Evolutionary conservation across 2,113 vertebrate species (phyloP), one percentile per base, ranked within the genome.

Genomic region (Motacilla tschutschensis): DNA sequence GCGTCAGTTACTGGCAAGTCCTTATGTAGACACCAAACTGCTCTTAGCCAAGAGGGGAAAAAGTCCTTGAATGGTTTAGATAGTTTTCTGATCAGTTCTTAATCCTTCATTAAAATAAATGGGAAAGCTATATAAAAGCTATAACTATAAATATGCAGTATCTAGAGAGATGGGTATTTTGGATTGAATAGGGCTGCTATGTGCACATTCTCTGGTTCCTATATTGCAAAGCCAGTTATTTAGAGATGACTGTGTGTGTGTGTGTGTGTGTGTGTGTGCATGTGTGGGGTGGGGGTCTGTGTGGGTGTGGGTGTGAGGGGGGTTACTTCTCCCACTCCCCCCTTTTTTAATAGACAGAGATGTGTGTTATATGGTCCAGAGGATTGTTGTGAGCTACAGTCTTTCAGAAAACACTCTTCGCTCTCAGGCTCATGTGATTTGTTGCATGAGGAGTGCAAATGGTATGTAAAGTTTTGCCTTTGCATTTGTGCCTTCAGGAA

Each of bases 61-160:
- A 91, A 92, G 75, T 93, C 94, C 89, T 87, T 85, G 91, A 89
- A 93, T 93, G 88, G 84, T 94, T 95, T 43, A 92, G 86, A 93
- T 95, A 77, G 50, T 90, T 96, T 80, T 92, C 91, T 93, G 85
- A 94, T 92, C 93, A 81, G 92, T 91, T 94, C 90, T 88, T 94
- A 94, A 93, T 92, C 93, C 94, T 91, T 87, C 84, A 85, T 95
- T 89, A 87, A 95, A 94, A 94, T 92, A 93, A 92, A 90, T 43
- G 53, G 66, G 84, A 90, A 94, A 92, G 87, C 54, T 55, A 55
- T 55, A 55, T 33, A 55, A 55, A 55, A 55, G n/a, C n/a, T 55
- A 33, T 55, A 33, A 88, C 95, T 92, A 91, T 87, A 93, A 94
- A 94, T 91, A 95, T 29, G 44, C 73, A 84, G 69, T 71, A 77